Conservation (phyloP, 1,140 invertebrate species). For the Drosophila persimilis region DNA sequence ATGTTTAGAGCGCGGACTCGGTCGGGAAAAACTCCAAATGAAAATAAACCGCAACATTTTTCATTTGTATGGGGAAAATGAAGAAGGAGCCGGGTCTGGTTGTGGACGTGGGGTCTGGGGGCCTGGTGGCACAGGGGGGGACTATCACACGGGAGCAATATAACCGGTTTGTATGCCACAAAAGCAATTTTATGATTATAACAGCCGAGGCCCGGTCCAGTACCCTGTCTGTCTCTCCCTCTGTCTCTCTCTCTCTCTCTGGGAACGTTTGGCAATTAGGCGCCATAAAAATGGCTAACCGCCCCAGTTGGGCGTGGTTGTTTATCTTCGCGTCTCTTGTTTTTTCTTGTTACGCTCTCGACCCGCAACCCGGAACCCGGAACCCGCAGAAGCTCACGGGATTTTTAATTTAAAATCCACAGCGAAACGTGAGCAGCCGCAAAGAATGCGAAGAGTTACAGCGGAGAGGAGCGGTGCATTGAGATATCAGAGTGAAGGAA, state of each 20-base stretch:
- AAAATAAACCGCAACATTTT: slow-evolving; percentile 81
- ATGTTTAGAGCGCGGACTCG: slow-evolving; percentile 69
- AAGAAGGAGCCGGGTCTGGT: slow-evolving; percentile 51
- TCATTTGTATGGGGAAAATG: slow-evolving; percentile 71
- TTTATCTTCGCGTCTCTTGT: slow-evolving; percentile 67
- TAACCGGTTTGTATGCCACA: slow-evolving; percentile 80
- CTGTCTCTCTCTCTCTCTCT: not conserved
- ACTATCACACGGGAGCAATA: slow-evolving; percentile 79
- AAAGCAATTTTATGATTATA: slow-evolving; percentile 83
- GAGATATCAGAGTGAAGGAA: slow-evolving; percentile 11
- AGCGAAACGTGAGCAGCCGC: slow-evolving; percentile 54
- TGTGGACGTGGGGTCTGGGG: slow-evolving; percentile 6
- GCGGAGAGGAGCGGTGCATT: not conserved
- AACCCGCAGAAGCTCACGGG: slow-evolving; percentile 59
- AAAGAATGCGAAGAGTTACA: slow-evolving; percentile 10
- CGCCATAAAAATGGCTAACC: slow-evolving; percentile 77
- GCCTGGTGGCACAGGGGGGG: slow-evolving; percentile 13
- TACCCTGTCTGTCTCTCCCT: not conserved
- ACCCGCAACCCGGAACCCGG: slow-evolving; percentile 40
- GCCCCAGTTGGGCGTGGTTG: slow-evolving; percentile 71
- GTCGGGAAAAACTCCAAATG: slow-evolving; percentile 70
- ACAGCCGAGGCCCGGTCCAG: slow-evolving; percentile 70
- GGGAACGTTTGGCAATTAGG: slow-evolving; percentile 72
- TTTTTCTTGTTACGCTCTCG: slow-evolving; percentile 34
- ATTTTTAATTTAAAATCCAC: slow-evolving; percentile 79